Evolutionary conservation across 2,888 invertebrate genomes (phyloP).

Genomic region (Troides helena): DNA sequence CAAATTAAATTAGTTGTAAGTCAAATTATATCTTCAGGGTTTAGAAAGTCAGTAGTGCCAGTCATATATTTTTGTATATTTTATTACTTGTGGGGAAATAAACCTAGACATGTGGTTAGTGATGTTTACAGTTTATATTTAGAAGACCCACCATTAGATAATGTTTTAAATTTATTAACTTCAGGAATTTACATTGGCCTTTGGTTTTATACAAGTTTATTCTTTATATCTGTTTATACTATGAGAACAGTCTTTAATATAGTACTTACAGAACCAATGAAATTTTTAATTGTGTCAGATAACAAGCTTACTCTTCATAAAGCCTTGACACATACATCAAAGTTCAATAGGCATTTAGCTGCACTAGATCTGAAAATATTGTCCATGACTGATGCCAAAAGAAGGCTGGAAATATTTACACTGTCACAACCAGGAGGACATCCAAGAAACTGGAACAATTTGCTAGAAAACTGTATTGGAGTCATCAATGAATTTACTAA

Average conservation of each 20-base stretch:
- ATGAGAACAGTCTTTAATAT: slow-evolving; percentile 86
- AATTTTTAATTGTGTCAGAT: slow-evolving; percentile 81
- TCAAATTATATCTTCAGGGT: slow-evolving; percentile 79
- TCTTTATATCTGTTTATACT: slow-evolving; percentile 84
- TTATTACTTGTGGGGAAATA: slow-evolving; percentile 82
- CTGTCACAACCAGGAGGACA: slow-evolving; percentile 92
- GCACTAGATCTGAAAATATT: slow-evolving; percentile 86
- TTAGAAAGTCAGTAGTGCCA: slow-evolving; percentile 81
- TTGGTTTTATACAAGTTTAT: slow-evolving; percentile 86
- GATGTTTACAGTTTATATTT: slow-evolving; percentile 76
- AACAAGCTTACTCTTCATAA: slow-evolving; percentile 79
- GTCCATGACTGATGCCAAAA: slow-evolving; percentile 79
- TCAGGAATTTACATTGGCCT: slow-evolving; percentile 81
- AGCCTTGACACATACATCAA: slow-evolving; percentile 82
- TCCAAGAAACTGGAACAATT: slow-evolving; percentile 91
- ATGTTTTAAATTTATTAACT: slow-evolving; percentile 66
- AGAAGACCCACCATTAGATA: slow-evolving; percentile 75
- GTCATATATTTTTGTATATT: slow-evolving; percentile 80
- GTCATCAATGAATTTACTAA: slow-evolving; percentile 83
- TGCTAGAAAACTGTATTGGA: slow-evolving; percentile 82
- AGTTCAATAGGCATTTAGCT: slow-evolving; percentile 87
- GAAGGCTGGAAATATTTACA: slow-evolving; percentile 84
- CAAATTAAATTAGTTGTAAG: slow-evolving; percentile 82
- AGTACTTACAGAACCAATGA: slow-evolving; percentile 84
- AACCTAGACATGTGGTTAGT: slow-evolving; percentile 74